A percentile compares a stretch with the other conserved stretches of the same genome.
phyloP scores from a whole-genome alignment of 2,113 vertebrate genomes.

The Cettia cetti region DNA sequence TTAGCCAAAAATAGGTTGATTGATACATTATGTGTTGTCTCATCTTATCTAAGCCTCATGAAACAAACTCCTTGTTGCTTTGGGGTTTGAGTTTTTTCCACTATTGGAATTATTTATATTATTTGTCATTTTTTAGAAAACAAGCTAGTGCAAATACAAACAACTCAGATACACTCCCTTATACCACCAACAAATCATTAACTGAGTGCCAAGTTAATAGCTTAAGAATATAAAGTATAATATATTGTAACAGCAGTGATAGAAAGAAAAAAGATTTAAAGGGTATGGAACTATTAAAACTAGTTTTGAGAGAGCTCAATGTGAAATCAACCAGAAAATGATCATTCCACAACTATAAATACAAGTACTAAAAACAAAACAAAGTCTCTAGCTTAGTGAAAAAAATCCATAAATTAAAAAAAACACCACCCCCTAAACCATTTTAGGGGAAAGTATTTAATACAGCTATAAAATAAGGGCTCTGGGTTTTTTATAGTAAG shows the following conservation, averaged over 20 bases:
- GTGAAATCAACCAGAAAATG: constrained; percentile 80
- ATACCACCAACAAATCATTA: constrained; percentile 65
- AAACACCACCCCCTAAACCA: constrained; percentile 35
- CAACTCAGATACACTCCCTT: neutral
- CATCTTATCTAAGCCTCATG: neutral
- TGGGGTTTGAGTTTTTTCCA: neutral
- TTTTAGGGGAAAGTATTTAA: constrained; percentile 74
- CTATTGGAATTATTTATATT: constrained; percentile 43
- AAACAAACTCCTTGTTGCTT: neutral
- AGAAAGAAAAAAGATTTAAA: constrained; percentile 71
- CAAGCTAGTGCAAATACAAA: neutral
- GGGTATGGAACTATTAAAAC: constrained; percentile 66
- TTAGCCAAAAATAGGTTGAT: neutral
- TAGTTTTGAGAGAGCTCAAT: constrained; percentile 68
- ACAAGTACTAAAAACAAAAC: constrained; percentile 71
- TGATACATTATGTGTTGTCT: neutral
- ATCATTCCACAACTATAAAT: constrained; percentile 69
- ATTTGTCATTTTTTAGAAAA: constrained; percentile 15
- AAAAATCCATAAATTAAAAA: constrained; percentile 70
- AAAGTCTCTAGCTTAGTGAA: constrained; percentile 50
- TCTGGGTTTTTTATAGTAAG: constrained; percentile 74
- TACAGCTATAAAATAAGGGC: constrained; percentile 69
- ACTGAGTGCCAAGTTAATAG: constrained; percentile 63
- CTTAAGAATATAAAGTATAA: constrained; percentile 69
- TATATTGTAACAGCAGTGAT: constrained; percentile 51